Percentiles rank a stretch among this genome's conserved stretches.
Evolutionary conservation across 2,113 vertebrate species (phyloP).

Genomic region (Phylloscopus trochilus): DNA sequence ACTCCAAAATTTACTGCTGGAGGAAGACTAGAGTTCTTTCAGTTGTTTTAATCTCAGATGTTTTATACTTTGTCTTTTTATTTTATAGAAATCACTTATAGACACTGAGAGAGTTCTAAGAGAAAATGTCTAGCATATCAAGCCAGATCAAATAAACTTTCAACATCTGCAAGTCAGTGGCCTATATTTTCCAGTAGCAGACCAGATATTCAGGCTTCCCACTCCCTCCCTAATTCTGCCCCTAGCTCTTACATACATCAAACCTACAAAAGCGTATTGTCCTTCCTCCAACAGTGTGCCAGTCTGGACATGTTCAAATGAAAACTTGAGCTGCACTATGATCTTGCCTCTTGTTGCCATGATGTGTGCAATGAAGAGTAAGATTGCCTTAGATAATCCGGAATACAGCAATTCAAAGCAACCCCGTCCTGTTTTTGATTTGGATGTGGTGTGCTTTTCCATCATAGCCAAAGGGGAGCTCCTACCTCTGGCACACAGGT

Average conservation of each 20-base stretch:
- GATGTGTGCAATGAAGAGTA: background rate
- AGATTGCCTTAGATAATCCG: conserved; percentile 24
- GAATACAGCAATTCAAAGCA: conserved; percentile 31
- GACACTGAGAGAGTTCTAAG: background rate
- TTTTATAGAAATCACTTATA: background rate
- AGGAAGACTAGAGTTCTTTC: background rate
- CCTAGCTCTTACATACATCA: conserved; percentile 17
- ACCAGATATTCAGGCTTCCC: conserved; percentile 49
- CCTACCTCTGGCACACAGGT: conserved; percentile 52
- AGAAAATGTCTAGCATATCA: background rate
- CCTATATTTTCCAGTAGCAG: conserved; percentile 1
- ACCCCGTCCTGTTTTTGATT: conserved; percentile 29
- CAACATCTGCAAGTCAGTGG: background rate
- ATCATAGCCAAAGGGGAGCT: conserved; percentile 56
- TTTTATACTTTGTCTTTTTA: background rate
- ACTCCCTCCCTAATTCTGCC: background rate
- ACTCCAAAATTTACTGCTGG: background rate
- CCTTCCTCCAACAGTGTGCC: background rate
- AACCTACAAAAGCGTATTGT: background rate
- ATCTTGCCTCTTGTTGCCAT: conserved; percentile 5
- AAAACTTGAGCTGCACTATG: background rate
- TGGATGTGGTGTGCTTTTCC: conserved; percentile 20
- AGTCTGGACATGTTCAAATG: conserved; percentile 24
- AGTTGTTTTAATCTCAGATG: background rate
- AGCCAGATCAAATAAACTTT: background rate